Percentiles rank a stretch among this genome's conserved stretches.
Evolutionary conservation across 2,797 vertebrate genomes (phyloP).

Genomic region (Threskiornis aethiopicus): DNA sequence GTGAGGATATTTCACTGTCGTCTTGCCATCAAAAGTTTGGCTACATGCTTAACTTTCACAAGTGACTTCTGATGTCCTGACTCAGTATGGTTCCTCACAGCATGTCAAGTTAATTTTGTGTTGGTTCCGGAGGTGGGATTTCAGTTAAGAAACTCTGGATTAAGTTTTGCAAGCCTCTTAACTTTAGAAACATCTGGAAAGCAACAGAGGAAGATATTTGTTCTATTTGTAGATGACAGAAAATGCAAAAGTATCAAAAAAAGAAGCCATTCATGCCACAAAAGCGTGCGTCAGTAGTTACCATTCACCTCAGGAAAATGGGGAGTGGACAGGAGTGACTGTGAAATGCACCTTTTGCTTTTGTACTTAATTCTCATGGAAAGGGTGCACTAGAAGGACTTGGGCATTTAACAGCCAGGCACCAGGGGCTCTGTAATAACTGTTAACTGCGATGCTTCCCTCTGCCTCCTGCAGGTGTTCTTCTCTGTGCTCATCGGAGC

Average conservation of each 20-base stretch:
- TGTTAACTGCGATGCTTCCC: neutral
- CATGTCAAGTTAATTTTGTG: neutral
- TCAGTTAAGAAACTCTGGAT: neutral
- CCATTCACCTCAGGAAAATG: neutral
- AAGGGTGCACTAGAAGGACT: neutral
- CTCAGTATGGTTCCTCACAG: neutral
- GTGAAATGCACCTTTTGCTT: neutral
- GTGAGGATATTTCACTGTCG: neutral
- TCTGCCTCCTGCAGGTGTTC: constrained; percentile 67
- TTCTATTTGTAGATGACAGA: neutral
- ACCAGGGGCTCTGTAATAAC: neutral
- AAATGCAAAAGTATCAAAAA: neutral
- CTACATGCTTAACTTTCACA: neutral
- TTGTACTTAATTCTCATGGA: neutral
- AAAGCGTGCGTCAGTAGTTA: neutral
- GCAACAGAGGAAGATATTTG: neutral
- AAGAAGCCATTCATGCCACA: neutral
- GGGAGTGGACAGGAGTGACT: neutral
- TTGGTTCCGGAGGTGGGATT: neutral
- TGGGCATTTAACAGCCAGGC: neutral
- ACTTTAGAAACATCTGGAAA: neutral
- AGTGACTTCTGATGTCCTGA: neutral
- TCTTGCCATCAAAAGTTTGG: neutral
- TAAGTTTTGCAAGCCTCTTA: neutral
- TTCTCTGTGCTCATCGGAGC: constrained; percentile 73